Percentiles rank a stretch among this genome's conserved stretches.
Conservation (phyloP, 2,797 vertebrate species). For the Bovichtus variegatus region DNA sequence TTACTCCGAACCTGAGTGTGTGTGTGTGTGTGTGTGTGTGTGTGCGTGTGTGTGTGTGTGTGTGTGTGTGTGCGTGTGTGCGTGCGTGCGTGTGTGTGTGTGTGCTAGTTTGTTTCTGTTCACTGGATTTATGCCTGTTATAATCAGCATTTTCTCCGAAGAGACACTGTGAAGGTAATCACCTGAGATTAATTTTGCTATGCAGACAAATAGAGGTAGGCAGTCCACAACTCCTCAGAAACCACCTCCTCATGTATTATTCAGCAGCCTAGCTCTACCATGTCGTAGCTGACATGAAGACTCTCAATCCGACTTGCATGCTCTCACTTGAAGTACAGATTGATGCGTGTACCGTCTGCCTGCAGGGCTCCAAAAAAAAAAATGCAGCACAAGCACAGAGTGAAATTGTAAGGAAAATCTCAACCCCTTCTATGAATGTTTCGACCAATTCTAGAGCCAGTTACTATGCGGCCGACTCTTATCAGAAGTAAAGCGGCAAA, state of each 20-base stretch:
- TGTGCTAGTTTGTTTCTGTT: constrained; percentile 15
- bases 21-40: constrained; percentile 18
- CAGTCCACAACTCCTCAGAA: constrained; percentile 60
- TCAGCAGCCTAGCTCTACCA: constrained; percentile 55
- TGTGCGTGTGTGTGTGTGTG: constrained; percentile 22
- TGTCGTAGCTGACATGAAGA: constrained; percentile 71
- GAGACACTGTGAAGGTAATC: constrained; percentile 64
- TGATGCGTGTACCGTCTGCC: constrained; percentile 24
- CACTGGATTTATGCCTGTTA: constrained; percentile 25
- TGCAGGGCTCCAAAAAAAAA: constrained; percentile 12
- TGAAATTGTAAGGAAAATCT: constrained; percentile 13
- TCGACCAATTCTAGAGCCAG: constrained; percentile 48
- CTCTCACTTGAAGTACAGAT: constrained; percentile 36
- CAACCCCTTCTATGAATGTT: constrained; percentile 29
- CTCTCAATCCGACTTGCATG: constrained; percentile 52
- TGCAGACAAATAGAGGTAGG: constrained; percentile 60
- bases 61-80: constrained; percentile 16
- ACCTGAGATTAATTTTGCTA: constrained; percentile 76
- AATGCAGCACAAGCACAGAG: not conserved
- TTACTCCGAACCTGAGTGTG: not conserved
- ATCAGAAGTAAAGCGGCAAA: constrained; percentile 53
- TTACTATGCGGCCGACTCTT: constrained; percentile 47
- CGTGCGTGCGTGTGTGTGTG: constrained; percentile 12
- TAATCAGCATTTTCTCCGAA: constrained; percentile 57
- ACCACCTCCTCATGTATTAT: constrained; percentile 75